A percentile compares a stretch with the other conserved stretches of the same genome.
phyloP scores from a whole-genome alignment of 2,113 vertebrate genomes.

The Podocnemis expansa region DNA sequence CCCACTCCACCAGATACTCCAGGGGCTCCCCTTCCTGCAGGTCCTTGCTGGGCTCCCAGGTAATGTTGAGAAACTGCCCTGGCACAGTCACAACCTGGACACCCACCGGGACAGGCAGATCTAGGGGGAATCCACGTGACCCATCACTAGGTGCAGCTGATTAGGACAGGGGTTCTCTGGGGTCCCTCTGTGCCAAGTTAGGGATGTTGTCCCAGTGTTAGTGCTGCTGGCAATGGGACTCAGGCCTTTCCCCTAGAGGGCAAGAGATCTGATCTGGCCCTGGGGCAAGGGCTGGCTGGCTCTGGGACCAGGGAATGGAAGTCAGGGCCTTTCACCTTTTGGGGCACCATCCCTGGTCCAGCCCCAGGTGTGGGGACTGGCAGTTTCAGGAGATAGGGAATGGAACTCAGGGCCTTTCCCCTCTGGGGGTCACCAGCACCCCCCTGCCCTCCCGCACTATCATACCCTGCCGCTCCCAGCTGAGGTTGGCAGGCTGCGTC shows the following conservation, averaged over 20 bases:
- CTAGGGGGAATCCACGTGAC: not conserved
- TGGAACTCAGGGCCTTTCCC: too few species aligned
- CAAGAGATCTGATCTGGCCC: not conserved
- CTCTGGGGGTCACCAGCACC: not conserved
- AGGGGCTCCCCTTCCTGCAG: not conserved
- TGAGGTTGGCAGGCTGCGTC: constrained; percentile 22
- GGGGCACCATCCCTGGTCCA: not conserved
- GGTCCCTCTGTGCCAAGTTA: not conserved
- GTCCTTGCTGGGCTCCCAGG: constrained; percentile 30
- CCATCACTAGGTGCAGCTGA: not conserved
- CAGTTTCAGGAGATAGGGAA: too few species aligned
- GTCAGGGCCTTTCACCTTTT: too few species aligned
- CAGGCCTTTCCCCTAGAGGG: not conserved
- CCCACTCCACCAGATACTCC: constrained; percentile 64
- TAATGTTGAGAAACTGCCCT: constrained; percentile 25
- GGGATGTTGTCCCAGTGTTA: not conserved
- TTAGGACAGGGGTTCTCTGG: not conserved
- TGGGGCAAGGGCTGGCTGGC: not conserved
- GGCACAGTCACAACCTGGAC: not conserved
- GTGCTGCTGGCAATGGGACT: not conserved
- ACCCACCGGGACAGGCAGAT: not conserved
- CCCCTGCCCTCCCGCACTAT: not conserved
- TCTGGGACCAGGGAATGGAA: not conserved
- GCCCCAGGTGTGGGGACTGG: too few species aligned
- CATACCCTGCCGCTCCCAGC: constrained; percentile 59